Conservation (phyloP, 2,113 vertebrate species). For the Sylvilagus bachmani region DNA sequence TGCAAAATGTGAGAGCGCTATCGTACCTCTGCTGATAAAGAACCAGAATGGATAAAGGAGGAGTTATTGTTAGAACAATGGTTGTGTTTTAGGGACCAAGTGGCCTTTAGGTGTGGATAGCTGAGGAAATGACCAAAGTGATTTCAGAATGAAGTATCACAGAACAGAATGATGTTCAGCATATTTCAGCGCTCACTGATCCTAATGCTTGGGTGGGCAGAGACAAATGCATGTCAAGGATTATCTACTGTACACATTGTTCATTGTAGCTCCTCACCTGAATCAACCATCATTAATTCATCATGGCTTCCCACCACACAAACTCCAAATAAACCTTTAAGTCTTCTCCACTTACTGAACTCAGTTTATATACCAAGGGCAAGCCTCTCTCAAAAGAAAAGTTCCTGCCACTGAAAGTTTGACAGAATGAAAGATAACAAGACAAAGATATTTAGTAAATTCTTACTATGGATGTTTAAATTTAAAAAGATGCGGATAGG, state of each 20-base stretch:
- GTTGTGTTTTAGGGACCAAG: not conserved
- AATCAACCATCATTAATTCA: not conserved
- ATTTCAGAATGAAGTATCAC: not conserved
- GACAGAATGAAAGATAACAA: not conserved
- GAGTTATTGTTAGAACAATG: not conserved
- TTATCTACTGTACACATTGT: rapidly evolving
- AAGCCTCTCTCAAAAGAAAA: conserved; percentile 4
- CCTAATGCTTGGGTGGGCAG: not conserved
- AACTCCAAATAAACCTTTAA: not conserved
- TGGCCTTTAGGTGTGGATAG: too few species aligned
- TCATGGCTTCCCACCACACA: not conserved
- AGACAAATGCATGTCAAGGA: too few species aligned
- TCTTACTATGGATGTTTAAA: not conserved
- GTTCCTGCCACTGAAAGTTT: not conserved
- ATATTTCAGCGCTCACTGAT: not conserved
- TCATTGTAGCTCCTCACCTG: not conserved
- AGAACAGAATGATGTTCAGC: not conserved
- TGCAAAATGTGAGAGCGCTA: rapidly evolving
- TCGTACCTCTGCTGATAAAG: rapidly evolving
- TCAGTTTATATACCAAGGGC: not conserved
- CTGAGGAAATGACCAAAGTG: not conserved
- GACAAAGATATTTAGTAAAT: not conserved
- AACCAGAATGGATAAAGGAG: not conserved
- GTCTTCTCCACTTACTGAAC: not conserved
- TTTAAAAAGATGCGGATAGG: not conserved